Base-by-base conservation (phyloP, 2,113 vertebrate genomes). In the Notarius quadriscutis region DNA sequence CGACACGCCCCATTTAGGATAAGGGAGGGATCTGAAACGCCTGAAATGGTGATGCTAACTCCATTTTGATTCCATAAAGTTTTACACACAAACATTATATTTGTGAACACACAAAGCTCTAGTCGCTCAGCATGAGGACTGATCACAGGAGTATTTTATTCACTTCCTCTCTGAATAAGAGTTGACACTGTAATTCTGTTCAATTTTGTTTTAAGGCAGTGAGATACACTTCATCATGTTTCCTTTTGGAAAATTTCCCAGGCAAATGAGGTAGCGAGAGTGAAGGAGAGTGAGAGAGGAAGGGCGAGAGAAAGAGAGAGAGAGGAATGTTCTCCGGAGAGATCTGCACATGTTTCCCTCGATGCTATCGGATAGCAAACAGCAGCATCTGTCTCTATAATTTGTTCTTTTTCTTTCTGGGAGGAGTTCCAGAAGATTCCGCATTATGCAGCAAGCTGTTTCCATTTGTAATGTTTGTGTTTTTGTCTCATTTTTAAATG, bases 231-330 rank as follows among this genome's bases (percentile, higher is more conserved):
- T 89, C 74, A 91, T 89, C 87, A 57, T 91, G 85, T 77, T 84
- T 87, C 88, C 90, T 90, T 91, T 93, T 94, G 93, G 93, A 90
- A 81, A 87, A 90, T 93, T 93, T 93, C 94, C 93, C 92, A 93
- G 93, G 90, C 91, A 92, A 92, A 93, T 84, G 88, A 85, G 79
- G n/a, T 58, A 27, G 91, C 90, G 87, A 89, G 63, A n/a, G 25
- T 10, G 63, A n/a, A 25, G 12, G 65, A 12, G 65, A 27, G n/a
- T 30, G 65, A 69, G n/a, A 67, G 20, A 63, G 62, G 12, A 22
- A 74, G 53, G 89, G 88, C 14, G n/a, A 69, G 30, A 72, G 30
- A 72, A 34, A 72, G 30, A 14, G 71, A 27, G 80, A 65, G n/a
- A 15, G 53, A 17, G 71, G 12, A 51, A 65, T 50, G 41, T 41